Evolutionary conservation across 2,113 vertebrate species (phyloP).

Genomic region (Neopipo cinnamomea): DNA sequence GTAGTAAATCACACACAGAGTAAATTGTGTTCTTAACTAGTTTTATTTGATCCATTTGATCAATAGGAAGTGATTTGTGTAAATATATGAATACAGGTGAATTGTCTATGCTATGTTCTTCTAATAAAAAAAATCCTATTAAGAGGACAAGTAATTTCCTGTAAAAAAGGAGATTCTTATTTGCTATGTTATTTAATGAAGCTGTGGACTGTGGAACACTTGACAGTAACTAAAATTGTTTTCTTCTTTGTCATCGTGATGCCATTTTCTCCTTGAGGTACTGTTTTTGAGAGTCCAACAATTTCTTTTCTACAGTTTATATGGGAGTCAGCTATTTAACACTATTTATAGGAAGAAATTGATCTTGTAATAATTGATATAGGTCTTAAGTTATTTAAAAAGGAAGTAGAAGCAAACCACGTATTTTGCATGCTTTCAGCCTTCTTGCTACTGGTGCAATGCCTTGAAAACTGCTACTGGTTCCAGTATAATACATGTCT

Average conservation of each 20-base stretch:
- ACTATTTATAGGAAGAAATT: not conserved
- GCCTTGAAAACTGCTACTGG: not conserved
- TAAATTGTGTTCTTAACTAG: conserved; percentile 7
- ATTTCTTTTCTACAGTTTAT: not conserved
- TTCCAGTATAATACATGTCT: not conserved
- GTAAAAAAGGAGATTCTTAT: not conserved
- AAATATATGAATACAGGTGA: not conserved
- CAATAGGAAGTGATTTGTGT: not conserved
- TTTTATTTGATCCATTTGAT: conserved; percentile 17
- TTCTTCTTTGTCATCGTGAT: not conserved
- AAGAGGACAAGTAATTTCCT: not conserved
- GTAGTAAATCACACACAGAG: not conserved
- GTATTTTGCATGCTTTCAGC: not conserved
- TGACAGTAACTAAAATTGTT: not conserved
- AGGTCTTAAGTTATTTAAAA: not conserved
- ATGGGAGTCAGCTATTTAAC: not conserved
- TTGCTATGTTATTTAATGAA: not conserved
- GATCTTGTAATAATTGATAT: not conserved
- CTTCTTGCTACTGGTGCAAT: not conserved
- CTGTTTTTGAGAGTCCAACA: not conserved
- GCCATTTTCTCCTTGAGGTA: not conserved
- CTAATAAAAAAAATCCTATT: not conserved
- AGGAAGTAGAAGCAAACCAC: not conserved
- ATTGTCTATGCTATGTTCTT: not conserved
- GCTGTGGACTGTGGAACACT: not conserved